Evolutionary conservation across 2,797 vertebrate species (phyloP), one percentile per base, ranked within the genome.

Genomic region (Halcyon badia): DNA sequence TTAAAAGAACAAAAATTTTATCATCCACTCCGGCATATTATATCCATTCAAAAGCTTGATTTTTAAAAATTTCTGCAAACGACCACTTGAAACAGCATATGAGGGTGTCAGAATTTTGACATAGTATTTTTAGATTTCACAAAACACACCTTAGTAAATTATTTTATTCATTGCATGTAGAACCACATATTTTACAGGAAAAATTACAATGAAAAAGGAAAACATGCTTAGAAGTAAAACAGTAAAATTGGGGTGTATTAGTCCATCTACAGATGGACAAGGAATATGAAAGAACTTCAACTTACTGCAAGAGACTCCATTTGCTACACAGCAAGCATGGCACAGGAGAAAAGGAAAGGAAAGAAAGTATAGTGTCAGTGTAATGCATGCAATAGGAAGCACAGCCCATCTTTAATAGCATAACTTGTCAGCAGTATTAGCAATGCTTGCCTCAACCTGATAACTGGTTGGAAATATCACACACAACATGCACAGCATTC

Each of bases 241-340:
- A 90, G 92, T 97, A 95, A 97, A 97, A 97, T 30, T 89, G 92
- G 87, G 93, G 60, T 84, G 90, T 87, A 90, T 97, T 97, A 96
- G 96, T 95, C 97, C 98, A 97, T 96, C 96, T 80, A 97, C 52
- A 89, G 94, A 97, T 97, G 98, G 98, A 98, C 98, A 97, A 97
- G 98, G 97, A 98, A 97, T 97, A 98, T 95, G 97, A 98, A 98
- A 98, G 98, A 98, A 98, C 96, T 98, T 98, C 98, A 98, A 99
- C 99, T 99, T 99, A 99, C 99, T 99, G 99, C 99, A 98, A 99
- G 99, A 99, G 99, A 99, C 98, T 99, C 99, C 99, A 99, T 99
- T 99, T 99, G 99, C 99, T 99, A 99, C 98, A 98, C 98, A 99
- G 99, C 98, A 99, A 99, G 99, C 99, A 98, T 99, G 99, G 99